Evolutionary conservation across 2,888 invertebrate species (phyloP).

Genomic region (Megastigmus dorsalis): DNA sequence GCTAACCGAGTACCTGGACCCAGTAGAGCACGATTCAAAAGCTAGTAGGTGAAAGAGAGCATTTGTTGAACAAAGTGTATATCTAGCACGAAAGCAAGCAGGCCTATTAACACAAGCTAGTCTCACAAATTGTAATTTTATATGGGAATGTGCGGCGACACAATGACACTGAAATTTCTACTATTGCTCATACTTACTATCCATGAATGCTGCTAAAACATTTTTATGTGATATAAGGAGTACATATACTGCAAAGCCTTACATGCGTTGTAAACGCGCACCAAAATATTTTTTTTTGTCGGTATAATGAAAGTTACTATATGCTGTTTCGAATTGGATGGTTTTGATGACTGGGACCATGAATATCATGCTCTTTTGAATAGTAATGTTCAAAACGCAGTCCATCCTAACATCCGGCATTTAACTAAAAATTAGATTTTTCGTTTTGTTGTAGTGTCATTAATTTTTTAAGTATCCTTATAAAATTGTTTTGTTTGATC

Average conservation of each 20-base stretch:
- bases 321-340: constrained; percentile 66
- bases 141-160: constrained; percentile 60
- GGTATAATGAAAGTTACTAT: constrained; percentile 53
- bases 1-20: constrained; percentile 67
- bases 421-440: constrained; percentile 38
- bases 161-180: constrained; percentile 62
- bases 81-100: constrained; percentile 63
- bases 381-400: constrained; percentile 59
- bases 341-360: constrained; percentile 69
- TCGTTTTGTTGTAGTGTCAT: constrained; percentile 47
- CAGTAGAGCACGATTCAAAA: constrained; percentile 36
- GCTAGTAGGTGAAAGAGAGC: constrained; percentile 38
- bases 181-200: constrained; percentile 57
- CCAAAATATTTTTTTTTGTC: constrained; percentile 40
- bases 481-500: constrained; percentile 50
- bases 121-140: constrained; percentile 72
- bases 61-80: constrained; percentile 50
- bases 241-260: constrained; percentile 60
- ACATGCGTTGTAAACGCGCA: constrained; percentile 56
- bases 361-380: constrained; percentile 64
- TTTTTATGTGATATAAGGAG: constrained; percentile 69
- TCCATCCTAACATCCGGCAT: constrained; percentile 39
- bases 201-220: constrained; percentile 65
- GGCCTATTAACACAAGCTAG: constrained; percentile 70
- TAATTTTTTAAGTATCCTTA: constrained; percentile 25